Conservation (phyloP, 2,888 invertebrate genomes). For the Orchesella flavescens region DNA sequence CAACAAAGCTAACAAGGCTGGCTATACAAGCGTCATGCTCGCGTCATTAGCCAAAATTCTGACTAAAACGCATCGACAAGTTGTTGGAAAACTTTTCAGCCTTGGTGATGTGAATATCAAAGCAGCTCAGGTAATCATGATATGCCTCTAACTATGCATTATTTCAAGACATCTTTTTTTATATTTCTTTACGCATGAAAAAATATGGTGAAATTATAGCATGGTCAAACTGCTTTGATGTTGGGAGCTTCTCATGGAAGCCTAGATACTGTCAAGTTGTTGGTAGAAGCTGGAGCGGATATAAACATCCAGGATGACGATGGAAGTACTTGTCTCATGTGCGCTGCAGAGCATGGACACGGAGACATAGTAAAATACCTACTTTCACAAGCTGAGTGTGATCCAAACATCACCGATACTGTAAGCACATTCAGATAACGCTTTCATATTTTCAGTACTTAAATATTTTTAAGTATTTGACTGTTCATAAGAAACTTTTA, state of each 20-base stretch:
- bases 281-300: slow-evolving; percentile 88
- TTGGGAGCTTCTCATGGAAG: slow-evolving; percentile 91
- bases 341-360: slow-evolving; percentile 95
- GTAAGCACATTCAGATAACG: slow-evolving; percentile 76
- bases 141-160: no score
- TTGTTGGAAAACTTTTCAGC: slow-evolving; percentile 86
- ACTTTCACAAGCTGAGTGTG: slow-evolving; percentile 85
- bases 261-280: slow-evolving; percentile 85
- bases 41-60: slow-evolving; percentile 87
- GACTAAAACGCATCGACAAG: slow-evolving; percentile 84
- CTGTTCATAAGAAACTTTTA: no score
- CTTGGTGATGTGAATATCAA: no score
- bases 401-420: slow-evolving; percentile 86
- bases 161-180: no score
- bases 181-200: background rate
- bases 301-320: slow-evolving; percentile 90
- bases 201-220: slow-evolving; percentile 76
- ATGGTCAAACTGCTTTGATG: slow-evolving; percentile 95
- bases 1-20: slow-evolving; percentile 89
- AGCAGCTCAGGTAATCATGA: slow-evolving; percentile 78
- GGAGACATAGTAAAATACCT: slow-evolving; percentile 87
- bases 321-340: slow-evolving; percentile 90
- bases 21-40: slow-evolving; percentile 92
- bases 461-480: no score
- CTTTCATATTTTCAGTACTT: no score